These are phyloP conservation scores for Scaeva pyrastri DNA, from an alignment of 2,888 invertebrate species.

Conservation along the genomic window DNA sequence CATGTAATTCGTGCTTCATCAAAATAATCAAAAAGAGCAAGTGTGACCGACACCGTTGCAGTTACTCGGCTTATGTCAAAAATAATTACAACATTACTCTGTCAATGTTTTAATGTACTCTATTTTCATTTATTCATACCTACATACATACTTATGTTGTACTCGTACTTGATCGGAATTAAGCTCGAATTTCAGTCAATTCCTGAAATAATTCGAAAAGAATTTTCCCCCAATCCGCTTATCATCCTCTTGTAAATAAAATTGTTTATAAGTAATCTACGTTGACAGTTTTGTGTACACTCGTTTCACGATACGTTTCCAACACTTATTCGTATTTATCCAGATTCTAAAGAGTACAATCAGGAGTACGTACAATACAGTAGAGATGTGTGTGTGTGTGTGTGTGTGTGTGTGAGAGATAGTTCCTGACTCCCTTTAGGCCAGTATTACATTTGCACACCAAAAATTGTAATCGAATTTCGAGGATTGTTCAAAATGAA, in stretches of 20 bases:
- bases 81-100: not conserved
- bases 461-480: constrained; percentile 63
- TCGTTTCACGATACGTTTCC: no score
- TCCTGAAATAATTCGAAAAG: constrained; percentile 54
- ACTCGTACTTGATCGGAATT: not conserved
- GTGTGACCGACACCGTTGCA: not conserved
- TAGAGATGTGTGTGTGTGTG: no score
- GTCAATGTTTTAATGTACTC: not conserved
- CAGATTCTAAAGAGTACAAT: not conserved
- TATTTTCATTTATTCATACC: not conserved
- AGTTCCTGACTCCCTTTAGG: not conserved
- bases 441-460: constrained; percentile 13
- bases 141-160: not conserved
- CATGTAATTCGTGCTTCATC: no score
- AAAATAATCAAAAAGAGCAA: not conserved
- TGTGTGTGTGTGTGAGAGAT: not conserved
- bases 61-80: not conserved
- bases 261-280: constrained; percentile 46
- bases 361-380: no score
- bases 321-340: constrained; percentile 22
- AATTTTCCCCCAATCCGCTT: constrained; percentile 22
- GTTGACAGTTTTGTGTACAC: constrained; percentile 46
- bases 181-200: constrained; percentile 45
- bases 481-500: constrained; percentile 58
- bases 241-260: constrained; percentile 55